Evolutionary conservation across 1,140 invertebrate genomes (phyloP), one percentile per base, ranked within the genome.

Genomic region (Macrobrachium rosenbergii): DNA sequence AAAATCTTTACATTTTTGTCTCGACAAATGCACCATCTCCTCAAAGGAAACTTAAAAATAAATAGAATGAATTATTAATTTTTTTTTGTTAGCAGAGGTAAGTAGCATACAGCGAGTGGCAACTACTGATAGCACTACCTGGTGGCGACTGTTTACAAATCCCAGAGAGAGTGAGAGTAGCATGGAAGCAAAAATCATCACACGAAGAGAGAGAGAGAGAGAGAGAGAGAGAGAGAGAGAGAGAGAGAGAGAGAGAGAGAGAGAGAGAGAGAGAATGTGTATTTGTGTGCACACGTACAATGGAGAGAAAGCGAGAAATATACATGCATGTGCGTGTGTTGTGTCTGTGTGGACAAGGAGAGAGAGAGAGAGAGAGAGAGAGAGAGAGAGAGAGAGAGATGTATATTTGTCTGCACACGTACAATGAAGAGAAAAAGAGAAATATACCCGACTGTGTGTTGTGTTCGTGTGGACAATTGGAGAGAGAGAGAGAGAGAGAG

Each of bases 331-430:
- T 52, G 12, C 7, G 12, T 52, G 7, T 8, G 7, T 52, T 52
- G 7, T 52, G 12, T 10, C 7, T 8, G 52, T 52, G 52, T 52
- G 12, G 64, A 69, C 12, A 69, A 17, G n/a, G 14, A 21, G 64
- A 69, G 64, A 69, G 64, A 69, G 64, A 69, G 19, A 69, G 64
- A 69, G 64, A 69, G 64, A 69, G 64, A 69, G 64, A 69, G 64
- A 69, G 64, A 69, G 64, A 69, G 64, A 69, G 64, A 67, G 64
- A 7, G 64, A 67, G 6, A 67, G 64, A 67, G 64, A 67, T 14
- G 23, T 14, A 1, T 14, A 67, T 67, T 11, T 67, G 16, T 67
- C 0, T 67, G 23, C 16, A 67, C 8, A 67, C 23, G 16, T 67
- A 14, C 7, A 67, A 21, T 37, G 28, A 37, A 37, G 28, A 37